Evolutionary conservation across 2,888 invertebrate species (phyloP).

Genomic region (Vanessa cardui): DNA sequence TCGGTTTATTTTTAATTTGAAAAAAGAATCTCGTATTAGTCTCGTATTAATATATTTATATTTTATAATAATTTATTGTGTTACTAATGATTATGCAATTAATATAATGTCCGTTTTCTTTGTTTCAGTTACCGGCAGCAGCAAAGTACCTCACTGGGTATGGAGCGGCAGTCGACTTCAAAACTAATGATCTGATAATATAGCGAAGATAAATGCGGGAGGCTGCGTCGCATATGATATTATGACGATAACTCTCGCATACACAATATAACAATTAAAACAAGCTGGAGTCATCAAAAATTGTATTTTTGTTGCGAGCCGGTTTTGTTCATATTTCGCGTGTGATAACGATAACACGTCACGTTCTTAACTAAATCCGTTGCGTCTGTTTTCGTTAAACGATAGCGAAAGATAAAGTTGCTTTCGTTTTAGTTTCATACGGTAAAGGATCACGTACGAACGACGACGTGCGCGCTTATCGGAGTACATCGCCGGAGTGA

Average conservation of each 20-base stretch:
- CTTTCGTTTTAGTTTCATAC: conserved; percentile 39
- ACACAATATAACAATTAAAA: conserved; percentile 32
- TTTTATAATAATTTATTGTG: not conserved
- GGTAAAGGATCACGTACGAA: conserved; percentile 36
- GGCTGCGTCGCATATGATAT: conserved; percentile 50
- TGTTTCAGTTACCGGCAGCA: conserved; percentile 76
- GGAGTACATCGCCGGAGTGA: not conserved
- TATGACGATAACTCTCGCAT: conserved; percentile 57
- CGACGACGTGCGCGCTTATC: conserved; percentile 36
- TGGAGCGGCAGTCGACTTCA: conserved; percentile 74
- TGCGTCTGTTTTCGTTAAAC: conserved; percentile 63
- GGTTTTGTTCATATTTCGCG: conserved; percentile 39
- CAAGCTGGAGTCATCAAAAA: conserved; percentile 36
- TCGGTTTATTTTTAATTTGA: too few species aligned
- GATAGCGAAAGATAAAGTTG: conserved; percentile 54
- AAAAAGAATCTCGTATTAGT: too few species aligned
- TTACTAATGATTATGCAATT: not conserved
- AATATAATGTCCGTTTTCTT: conserved; percentile 40
- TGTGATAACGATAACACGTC: conserved; percentile 55
- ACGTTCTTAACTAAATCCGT: conserved; percentile 53
- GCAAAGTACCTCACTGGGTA: conserved; percentile 71
- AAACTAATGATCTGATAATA: conserved; percentile 42
- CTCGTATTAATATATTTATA: too few species aligned
- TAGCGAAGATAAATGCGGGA: conserved; percentile 50
- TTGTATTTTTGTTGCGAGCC: conserved; percentile 36